Conservation (phyloP, 2,888 invertebrate species). For the Poecilus cupreus region DNA sequence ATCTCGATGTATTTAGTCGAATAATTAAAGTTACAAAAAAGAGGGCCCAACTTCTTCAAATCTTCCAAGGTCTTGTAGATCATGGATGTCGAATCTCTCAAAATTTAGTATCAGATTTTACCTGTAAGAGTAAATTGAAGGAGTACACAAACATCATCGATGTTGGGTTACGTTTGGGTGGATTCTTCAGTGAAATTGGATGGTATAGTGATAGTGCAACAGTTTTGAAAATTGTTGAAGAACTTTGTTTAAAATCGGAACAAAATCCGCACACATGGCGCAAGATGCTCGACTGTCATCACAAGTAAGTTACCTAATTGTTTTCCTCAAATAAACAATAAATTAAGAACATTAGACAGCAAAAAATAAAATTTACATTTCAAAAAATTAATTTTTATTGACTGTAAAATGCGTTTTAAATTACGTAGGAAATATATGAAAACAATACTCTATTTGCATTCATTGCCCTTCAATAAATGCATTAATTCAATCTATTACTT, state of each 20-base stretch:
- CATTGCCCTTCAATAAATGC: not conserved
- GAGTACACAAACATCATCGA: conserved; percentile 66
- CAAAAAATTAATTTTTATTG: not conserved
- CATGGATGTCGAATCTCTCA: conserved; percentile 65
- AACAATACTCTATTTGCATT: conserved; percentile 12
- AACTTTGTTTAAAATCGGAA: conserved; percentile 77
- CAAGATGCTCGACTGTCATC: conserved; percentile 87
- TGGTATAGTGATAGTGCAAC: conserved; percentile 88
- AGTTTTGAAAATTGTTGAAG: conserved; percentile 81
- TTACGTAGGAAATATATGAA: not conserved
- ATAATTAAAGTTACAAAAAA: conserved; percentile 82
- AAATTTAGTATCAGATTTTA: conserved; percentile 59
- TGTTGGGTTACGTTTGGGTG: conserved; percentile 74
- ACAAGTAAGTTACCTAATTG: conserved; percentile 78
- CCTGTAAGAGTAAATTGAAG: conserved; percentile 63
- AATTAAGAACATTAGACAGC: too few relatives aligned
- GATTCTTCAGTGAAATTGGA: conserved; percentile 91
- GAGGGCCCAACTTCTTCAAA: conserved; percentile 80
- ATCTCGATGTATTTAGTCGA: conserved; percentile 81
- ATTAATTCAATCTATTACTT: not conserved
- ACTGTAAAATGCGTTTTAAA: not conserved
- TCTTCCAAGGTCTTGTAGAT: conserved; percentile 79
- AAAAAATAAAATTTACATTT: too few relatives aligned
- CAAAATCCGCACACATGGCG: conserved; percentile 77
- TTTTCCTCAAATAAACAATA: not conserved